These are phyloP conservation scores for Rhamnusium bicolor DNA, from an alignment of 2,888 invertebrate species.

Conservation along the genomic window DNA sequence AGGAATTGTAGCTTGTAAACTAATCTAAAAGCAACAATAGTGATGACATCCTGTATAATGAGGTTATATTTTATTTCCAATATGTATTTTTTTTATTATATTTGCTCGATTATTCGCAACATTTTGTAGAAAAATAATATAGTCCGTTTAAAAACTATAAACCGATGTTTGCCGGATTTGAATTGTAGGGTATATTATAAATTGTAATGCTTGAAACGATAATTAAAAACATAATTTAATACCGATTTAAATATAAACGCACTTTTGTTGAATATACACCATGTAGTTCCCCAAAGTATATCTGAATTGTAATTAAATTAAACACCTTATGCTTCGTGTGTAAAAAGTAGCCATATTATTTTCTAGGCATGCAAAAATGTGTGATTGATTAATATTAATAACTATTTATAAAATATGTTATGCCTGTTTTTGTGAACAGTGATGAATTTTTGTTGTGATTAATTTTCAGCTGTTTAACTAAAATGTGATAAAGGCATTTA, in stretches of 20 bases:
- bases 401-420: not conserved
- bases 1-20: not conserved
- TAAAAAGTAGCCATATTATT: constrained; percentile 38
- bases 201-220: constrained; percentile 9
- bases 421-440: not conserved
- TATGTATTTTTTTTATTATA: not conserved
- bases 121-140: not conserved
- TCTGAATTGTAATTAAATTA: constrained; percentile 14
- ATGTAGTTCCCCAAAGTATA: constrained; percentile 35
- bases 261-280: constrained; percentile 55
- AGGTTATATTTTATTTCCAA: not conserved
- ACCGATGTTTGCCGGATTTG: not conserved
- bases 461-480: not conserved
- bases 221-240: not conserved
- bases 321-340: constrained; percentile 44
- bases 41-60: not conserved
- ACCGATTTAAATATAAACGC: constrained; percentile 41
- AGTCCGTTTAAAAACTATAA: not conserved
- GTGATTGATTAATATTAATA: constrained; percentile 11
- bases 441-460: not conserved
- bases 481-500: not conserved
- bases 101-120: not conserved
- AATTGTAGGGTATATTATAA: not conserved
- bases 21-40: not conserved
- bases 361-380: constrained; percentile 40